Conservation (phyloP, 2,888 invertebrate species). For the Xestoiulus laeticollis region DNA sequence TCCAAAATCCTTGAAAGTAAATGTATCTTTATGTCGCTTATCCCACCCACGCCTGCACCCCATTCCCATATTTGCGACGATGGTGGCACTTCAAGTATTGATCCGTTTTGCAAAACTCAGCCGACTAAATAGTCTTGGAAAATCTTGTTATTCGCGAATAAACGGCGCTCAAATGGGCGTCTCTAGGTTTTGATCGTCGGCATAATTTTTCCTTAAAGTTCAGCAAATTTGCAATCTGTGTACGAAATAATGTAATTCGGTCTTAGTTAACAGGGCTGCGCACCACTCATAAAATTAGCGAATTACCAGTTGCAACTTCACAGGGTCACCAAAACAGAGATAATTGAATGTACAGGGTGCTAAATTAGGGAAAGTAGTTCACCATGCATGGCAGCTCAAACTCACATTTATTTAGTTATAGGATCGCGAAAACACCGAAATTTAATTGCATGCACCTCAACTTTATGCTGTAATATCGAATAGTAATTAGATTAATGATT, state of each 20-base stretch:
- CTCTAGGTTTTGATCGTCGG: constrained; percentile 21
- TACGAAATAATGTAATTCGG: not conserved
- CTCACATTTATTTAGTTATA: no score
- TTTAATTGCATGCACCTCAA: no score
- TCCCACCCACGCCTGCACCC: not conserved
- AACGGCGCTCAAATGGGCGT: constrained; percentile 28
- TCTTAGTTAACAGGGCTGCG: not conserved
- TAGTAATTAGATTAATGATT: no score
- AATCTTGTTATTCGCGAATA: constrained; percentile 28
- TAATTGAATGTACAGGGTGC: not conserved
- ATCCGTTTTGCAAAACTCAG: constrained; percentile 4
- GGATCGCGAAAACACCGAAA: no score
- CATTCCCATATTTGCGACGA: not conserved
- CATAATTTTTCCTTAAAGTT: constrained; percentile 21
- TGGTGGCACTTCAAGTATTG: constrained; percentile 19
- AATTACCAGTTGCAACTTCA: not conserved
- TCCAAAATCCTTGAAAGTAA: not conserved
- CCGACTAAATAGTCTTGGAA: constrained; percentile 37
- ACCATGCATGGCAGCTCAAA: no score
- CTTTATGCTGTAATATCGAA: no score
- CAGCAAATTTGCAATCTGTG: constrained; percentile 17
- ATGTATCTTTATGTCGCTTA: not conserved
- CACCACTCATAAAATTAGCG: not conserved
- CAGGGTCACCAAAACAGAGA: not conserved
- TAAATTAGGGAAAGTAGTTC: no score